phyloP scores from a whole-genome alignment of 1,140 invertebrate genomes.

The Penaeus vannamei region DNA sequence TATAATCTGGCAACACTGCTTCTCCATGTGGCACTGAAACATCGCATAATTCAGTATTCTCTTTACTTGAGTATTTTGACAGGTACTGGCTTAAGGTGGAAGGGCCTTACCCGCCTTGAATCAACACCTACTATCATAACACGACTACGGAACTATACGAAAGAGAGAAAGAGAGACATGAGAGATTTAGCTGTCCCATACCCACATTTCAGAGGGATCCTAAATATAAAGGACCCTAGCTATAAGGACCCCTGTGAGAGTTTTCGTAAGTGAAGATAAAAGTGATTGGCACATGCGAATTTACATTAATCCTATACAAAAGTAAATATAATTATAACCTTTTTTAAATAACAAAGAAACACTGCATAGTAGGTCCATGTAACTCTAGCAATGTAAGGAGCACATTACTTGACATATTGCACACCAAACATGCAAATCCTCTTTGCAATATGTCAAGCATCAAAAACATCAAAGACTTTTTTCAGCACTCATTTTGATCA shows the following conservation, averaged over 20 bases:
- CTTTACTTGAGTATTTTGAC: conserved; percentile 54
- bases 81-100: conserved; percentile 54
- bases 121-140: conserved; percentile 57
- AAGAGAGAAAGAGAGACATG: conserved; percentile 28
- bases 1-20: conserved; percentile 58
- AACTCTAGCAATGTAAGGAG: conserved; percentile 62
- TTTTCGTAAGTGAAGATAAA: conserved; percentile 44
- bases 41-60: no score
- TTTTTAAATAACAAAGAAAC: conserved; percentile 65
- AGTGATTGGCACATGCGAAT: conserved; percentile 65
- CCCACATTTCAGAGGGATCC: neutral
- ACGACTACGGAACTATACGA: conserved; percentile 48
- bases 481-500: conserved; percentile 56
- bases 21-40: conserved; percentile 36
- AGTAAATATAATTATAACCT: conserved; percentile 61
- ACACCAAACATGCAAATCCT: conserved; percentile 60
- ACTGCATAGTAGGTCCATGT: conserved; percentile 65
- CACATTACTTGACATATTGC: conserved; percentile 64
- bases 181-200: conserved; percentile 40
- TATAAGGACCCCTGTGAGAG: conserved; percentile 44
- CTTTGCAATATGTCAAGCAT: conserved; percentile 63
- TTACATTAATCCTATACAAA: conserved; percentile 66
- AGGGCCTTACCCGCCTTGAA: conserved; percentile 55
- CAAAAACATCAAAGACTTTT: conserved; percentile 49
- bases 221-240: neutral